A percentile compares a stretch with the other conserved stretches of the same genome.
phyloP scores from a whole-genome alignment of 2,797 vertebrate genomes.

The Eulemur albifrons region DNA sequence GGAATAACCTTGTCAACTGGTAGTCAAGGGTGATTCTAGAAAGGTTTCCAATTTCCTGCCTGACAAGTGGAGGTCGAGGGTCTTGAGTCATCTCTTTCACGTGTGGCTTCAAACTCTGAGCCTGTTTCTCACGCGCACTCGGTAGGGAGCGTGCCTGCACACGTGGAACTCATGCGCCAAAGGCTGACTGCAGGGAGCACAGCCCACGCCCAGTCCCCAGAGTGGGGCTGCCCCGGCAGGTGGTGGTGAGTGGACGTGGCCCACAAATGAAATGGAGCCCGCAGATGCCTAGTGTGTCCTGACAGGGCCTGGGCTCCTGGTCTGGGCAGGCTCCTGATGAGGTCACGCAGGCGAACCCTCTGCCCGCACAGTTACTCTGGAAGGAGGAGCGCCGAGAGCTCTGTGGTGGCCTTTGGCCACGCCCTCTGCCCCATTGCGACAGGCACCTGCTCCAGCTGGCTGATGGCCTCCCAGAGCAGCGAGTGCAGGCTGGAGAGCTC shows the following conservation, averaged over 20 bases:
- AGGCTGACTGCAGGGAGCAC: fast-evolving
- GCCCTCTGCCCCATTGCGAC: fast-evolving
- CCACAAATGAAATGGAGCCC: background rate
- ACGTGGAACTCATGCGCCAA: background rate
- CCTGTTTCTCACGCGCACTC: background rate
- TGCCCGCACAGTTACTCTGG: background rate
- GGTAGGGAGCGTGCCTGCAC: background rate
- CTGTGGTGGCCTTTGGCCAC: background rate
- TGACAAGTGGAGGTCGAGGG: background rate
- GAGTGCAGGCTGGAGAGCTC: slow-evolving; percentile 97
- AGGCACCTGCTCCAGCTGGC: slow-evolving; percentile 95
- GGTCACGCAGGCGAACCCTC: fast-evolving
- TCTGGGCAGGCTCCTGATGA: background rate
- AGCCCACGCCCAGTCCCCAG: background rate
- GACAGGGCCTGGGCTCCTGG: background rate
- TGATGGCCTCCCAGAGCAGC: slow-evolving; percentile 94
- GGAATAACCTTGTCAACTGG: background rate
- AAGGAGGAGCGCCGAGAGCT: background rate
- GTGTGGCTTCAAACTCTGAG: background rate
- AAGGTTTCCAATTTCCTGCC: background rate
- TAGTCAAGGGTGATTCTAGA: background rate
- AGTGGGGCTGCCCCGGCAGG: background rate
- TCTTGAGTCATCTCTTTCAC: background rate
- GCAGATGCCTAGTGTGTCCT: background rate
- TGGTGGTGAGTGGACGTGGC: fast-evolving